Base-by-base conservation (phyloP, 1,140 invertebrate genomes). In the Drosophila azteca region DNA sequence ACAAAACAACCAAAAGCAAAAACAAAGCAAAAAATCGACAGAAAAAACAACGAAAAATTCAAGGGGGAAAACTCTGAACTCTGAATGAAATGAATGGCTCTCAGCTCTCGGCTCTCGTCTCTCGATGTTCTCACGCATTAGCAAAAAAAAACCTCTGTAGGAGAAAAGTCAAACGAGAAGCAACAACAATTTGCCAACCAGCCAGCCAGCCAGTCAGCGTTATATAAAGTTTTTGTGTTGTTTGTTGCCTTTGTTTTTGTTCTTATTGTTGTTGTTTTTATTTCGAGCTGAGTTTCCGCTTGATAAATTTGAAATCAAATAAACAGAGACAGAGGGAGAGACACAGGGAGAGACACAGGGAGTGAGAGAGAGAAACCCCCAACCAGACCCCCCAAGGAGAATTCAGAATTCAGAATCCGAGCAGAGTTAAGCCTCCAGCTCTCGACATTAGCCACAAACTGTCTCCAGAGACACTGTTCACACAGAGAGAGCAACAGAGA, bases 251-350 rank as follows among this genome's bases (percentile, higher is more conserved):
- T 35, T 59, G 9, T 49, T 24, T 63, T 46, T 55, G 52, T 24
- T 26, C 5, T 26, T 20, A 20, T 26, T 26, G 0, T 5, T 26
- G 3, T 72, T 71, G 54, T 57, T 65, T 65, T 65, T 39, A 39
- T 39, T 39, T 13, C 35, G 35, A 39, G 35, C 13, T 87, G 59
- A 68, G 72, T 88, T 88, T 89, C 79, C 83, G 83, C 79, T 83
- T 88, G 83, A 89, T 88, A 74, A 88, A 88, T 83, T 88, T 67
- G 79, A 83, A 79, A 55, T 65, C 68, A 79, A 89, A 88, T 83
- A 83, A 88, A 88, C 76, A 75, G 61, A 66, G 49, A 59, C 71
- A 87, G 35, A 9, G 29, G 6, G 29, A 35, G 31, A 35, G 29
- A 8, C 6, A 31, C 7, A 0, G 11, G 3, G 35, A 13, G 35